Evolutionary conservation across 1,140 invertebrate species (phyloP).

Genomic region (Lasioglossum baleicum): DNA sequence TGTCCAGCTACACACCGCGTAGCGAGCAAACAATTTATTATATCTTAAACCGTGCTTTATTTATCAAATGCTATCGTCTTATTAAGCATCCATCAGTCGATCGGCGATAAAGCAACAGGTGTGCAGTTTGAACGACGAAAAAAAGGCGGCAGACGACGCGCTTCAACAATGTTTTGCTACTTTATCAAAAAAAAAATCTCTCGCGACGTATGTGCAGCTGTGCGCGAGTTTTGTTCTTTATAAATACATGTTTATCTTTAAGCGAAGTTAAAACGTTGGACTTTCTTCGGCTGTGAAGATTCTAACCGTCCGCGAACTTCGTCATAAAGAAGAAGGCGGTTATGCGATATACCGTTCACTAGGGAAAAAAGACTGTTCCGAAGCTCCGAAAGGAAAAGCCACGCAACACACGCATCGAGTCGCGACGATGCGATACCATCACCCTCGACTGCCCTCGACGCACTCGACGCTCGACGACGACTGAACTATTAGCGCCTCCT

Average conservation of each 20-base stretch:
- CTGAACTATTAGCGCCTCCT: neutral
- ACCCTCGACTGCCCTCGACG: neutral
- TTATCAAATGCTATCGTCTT: slow-evolving; percentile 28
- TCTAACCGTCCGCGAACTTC: neutral
- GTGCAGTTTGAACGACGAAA: neutral
- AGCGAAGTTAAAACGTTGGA: neutral
- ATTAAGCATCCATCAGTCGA: neutral
- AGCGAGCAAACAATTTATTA: slow-evolving; percentile 1
- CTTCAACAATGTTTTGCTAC: neutral
- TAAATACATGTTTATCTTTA: neutral
- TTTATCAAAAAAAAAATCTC: neutral
- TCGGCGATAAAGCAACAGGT: slow-evolving; percentile 27
- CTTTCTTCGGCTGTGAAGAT: neutral
- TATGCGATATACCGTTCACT: neutral
- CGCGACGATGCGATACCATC: neutral
- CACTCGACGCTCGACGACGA: neutral
- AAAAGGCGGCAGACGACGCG: too few species aligned
- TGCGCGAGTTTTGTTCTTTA: neutral
- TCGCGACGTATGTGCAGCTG: neutral
- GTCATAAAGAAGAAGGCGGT: neutral
- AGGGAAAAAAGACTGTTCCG: too few species aligned
- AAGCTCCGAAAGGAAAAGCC: neutral
- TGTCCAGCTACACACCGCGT: neutral
- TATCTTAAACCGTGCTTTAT: neutral
- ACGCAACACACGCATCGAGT: too few species aligned